Conservation (phyloP, 2,113 vertebrate genomes). For the Actenoides lindsayi region DNA sequence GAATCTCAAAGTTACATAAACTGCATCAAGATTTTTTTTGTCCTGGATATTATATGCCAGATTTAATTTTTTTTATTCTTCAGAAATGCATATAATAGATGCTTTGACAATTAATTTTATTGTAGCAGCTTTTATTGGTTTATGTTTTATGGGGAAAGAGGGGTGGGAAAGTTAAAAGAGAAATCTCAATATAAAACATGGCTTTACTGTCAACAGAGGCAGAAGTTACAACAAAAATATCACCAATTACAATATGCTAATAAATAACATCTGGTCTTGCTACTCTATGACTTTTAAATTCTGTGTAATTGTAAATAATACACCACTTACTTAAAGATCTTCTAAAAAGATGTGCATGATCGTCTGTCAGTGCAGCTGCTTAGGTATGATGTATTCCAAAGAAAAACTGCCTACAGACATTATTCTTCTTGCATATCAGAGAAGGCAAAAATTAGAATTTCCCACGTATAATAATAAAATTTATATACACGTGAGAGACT, state of each 20-base stretch:
- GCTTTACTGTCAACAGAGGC: neutral
- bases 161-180: neutral
- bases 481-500: neutral
- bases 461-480: neutral
- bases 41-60: neutral
- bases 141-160: fast-evolving
- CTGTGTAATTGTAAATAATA: neutral
- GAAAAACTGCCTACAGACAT: neutral
- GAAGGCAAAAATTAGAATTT: neutral
- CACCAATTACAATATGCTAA: neutral
- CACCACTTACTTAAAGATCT: neutral
- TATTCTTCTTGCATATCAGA: neutral
- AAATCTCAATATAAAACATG: neutral
- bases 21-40: neutral
- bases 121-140: neutral
- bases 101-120: neutral
- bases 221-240: neutral
- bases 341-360: neutral
- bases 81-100: neutral
- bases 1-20: neutral
- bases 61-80: neutral
- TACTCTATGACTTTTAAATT: neutral
- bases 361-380: neutral
- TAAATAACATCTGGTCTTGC: neutral
- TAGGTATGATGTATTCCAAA: neutral